Base-by-base conservation (phyloP, 64 coral and sea anemone genomes). In the Dendrophyllia cribrosa region DNA sequence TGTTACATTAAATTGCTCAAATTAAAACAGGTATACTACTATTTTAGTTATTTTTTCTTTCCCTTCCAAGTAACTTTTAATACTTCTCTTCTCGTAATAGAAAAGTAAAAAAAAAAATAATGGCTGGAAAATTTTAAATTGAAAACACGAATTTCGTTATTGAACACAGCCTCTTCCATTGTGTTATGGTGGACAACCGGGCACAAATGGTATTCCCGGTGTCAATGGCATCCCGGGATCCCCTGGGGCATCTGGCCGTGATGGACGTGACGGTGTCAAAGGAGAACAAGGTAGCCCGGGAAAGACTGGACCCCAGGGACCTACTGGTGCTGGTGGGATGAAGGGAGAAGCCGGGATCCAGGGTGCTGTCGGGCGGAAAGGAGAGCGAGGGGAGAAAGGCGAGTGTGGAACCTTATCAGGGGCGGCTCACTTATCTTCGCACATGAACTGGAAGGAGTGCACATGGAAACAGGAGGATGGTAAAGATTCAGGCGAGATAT, bases 401-500 rank as follows among this genome's bases (percentile, higher is more conserved):
- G 71, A 74, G 71, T 48, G 71, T 74, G 34, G 15, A 47, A 47
- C 12, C 43, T 9, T 6, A 34, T 34, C 24, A 47, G 71, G 71
- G 11, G 11, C 11, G 12, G 14, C 15, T 47, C 43, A 74, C 25
- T 25, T 74, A 44, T 19, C 44, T 25, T 49, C 43, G 13, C 71
- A 74, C 43, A 47, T 74, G 71, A 90, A 90, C 51, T 90, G 88
- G 88, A 90, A 90, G 26, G 74, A 90, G 15, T 90, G 88, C 43
- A 62, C 75, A 6, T 90, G 88, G 88, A 90, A 79, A 61, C 61
- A 46, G 22, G 43, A 12, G 3, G 88, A 90, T 50, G 44, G 6
- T 15, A 78, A 58, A 80, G 75, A 90, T 43, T 20, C 22, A 24
- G 88, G 88, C 15, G 48, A 67, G n/a, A 79, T 90, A 20, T 34